Percentiles rank a stretch among this genome's conserved stretches.
Conservation (phyloP, 2,888 invertebrate genomes). For the Cremastinae sp. region DNA sequence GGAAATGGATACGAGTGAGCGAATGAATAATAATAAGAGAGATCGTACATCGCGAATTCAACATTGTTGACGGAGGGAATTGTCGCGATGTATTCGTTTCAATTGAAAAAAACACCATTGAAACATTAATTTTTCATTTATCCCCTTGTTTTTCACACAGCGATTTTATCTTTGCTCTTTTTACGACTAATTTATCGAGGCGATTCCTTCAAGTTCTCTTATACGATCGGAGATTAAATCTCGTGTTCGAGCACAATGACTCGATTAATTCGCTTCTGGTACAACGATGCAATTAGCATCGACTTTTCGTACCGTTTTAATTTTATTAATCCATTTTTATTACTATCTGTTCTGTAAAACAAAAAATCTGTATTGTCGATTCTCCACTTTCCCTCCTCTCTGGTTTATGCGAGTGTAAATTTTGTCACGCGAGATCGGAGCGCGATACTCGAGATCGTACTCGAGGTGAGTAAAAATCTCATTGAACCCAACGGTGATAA, state of each 20-base stretch:
- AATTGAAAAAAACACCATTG: too few relatives aligned
- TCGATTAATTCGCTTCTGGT: conserved; percentile 59
- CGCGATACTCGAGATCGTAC: conserved; percentile 16
- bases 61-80: not conserved
- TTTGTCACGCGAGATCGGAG: conserved; percentile 1
- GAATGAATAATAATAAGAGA: conserved; percentile 29
- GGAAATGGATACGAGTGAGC: conserved; percentile 33
- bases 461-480: conserved; percentile 17
- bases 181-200: too few relatives aligned
- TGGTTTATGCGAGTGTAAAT: conserved; percentile 24
- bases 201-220: too few relatives aligned
- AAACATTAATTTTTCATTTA: too few relatives aligned
- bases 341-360: too few relatives aligned
- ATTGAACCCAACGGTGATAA: conserved; percentile 12
- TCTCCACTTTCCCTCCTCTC: conserved; percentile 32
- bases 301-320: too few relatives aligned
- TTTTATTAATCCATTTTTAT: too few relatives aligned
- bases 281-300: conserved; percentile 51
- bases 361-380: too few relatives aligned
- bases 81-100: too few relatives aligned
- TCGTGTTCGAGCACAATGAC: conserved; percentile 52
- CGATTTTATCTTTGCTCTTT: too few relatives aligned
- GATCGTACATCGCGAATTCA: not conserved
- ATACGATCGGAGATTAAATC: conserved; percentile 59
- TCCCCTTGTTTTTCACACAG: too few relatives aligned